A percentile compares a stretch with the other conserved stretches of the same genome.
phyloP scores from a whole-genome alignment of 2,113 vertebrate genomes.

The Xerus inauris region DNA sequence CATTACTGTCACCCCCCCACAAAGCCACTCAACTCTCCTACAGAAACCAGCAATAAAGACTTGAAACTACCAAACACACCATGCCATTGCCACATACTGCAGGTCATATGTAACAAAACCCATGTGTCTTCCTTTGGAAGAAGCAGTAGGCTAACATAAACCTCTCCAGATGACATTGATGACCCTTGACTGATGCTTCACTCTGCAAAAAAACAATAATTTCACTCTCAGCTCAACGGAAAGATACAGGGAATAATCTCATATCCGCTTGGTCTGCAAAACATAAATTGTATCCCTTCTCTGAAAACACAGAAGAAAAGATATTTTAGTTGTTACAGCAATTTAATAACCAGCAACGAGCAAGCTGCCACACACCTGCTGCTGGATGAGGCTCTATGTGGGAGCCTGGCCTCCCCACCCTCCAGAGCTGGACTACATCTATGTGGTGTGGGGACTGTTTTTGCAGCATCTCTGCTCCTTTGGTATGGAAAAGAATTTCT shows the following conservation, averaged over 20 bases:
- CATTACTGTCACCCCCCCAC: not conserved
- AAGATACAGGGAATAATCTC: slow-evolving; percentile 60
- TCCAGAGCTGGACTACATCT: not conserved
- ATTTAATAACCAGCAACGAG: slow-evolving; percentile 38
- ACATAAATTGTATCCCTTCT: slow-evolving; percentile 9
- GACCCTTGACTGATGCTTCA: not conserved
- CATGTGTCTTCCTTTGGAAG: slow-evolving; percentile 31
- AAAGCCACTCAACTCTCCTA: not conserved
- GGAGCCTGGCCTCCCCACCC: not conserved
- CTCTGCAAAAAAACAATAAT: slow-evolving; percentile 74
- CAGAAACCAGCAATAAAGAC: slow-evolving; percentile 46
- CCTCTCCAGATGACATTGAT: not conserved
- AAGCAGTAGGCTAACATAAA: not conserved
- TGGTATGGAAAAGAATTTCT: not conserved
- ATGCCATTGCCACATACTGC: not conserved
- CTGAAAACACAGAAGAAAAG: slow-evolving; percentile 35
- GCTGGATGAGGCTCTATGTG: not conserved
- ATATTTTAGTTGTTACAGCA: slow-evolving; percentile 46
- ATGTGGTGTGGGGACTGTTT: not conserved
- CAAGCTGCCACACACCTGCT: not conserved
- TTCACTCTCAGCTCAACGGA: slow-evolving; percentile 73
- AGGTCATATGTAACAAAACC: slow-evolving; percentile 19
- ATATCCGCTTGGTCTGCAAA: not conserved
- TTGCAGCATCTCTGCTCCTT: not conserved
- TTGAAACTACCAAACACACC: slow-evolving; percentile 9